A percentile compares a stretch with the other conserved stretches of the same genome.
phyloP scores from a whole-genome alignment of 2,113 vertebrate species.

The Hippolais icterina region DNA sequence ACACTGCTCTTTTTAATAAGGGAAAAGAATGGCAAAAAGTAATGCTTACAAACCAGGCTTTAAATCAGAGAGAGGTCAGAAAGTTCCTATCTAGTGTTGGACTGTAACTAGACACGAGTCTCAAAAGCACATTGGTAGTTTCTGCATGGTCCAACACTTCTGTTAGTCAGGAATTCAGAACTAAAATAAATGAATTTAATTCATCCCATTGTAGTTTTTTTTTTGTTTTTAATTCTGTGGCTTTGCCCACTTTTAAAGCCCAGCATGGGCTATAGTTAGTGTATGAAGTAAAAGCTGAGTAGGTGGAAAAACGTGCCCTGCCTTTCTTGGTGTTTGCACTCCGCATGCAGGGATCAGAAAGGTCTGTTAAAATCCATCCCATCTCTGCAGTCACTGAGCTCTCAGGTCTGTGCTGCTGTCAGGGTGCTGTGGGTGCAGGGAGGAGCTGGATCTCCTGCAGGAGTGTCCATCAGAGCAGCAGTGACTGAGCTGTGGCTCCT shows the following conservation, averaged over 20 bases:
- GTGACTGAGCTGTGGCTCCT: neutral
- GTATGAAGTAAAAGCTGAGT: neutral
- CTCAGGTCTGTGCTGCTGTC: neutral
- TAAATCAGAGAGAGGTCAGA: constrained; percentile 25
- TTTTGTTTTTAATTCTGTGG: neutral
- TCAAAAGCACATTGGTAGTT: neutral
- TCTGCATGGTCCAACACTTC: neutral
- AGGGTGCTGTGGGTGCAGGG: neutral
- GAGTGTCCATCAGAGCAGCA: neutral
- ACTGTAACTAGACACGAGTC: neutral
- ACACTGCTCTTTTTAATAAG: constrained; percentile 44
- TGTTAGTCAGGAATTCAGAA: neutral
- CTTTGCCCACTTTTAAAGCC: neutral
- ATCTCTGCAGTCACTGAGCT: neutral
- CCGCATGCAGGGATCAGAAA: neutral
- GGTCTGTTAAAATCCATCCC: neutral
- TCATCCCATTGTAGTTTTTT: neutral
- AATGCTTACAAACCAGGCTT: constrained; percentile 8
- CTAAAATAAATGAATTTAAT: neutral
- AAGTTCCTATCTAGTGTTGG: neutral
- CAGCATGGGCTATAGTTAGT: neutral
- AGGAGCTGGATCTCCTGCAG: neutral
- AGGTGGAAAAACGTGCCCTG: neutral
- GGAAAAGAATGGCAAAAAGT: constrained; percentile 29
- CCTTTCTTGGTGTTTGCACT: neutral